Evolutionary conservation across 2,797 vertebrate species (phyloP).

Genomic region (Gallinago stenura): DNA sequence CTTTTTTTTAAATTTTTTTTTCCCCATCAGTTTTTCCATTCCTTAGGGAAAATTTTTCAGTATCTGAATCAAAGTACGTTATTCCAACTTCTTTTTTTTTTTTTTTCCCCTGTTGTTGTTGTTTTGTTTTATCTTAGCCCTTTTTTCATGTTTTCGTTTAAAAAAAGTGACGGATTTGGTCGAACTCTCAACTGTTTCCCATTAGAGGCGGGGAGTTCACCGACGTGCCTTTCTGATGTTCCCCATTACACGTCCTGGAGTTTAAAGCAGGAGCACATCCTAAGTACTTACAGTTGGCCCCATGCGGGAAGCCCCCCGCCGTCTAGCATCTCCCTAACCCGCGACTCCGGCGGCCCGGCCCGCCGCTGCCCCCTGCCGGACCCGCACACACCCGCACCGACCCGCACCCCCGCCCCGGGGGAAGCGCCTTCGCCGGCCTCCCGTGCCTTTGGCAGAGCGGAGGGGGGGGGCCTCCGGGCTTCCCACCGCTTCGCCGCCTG

Average conservation of each 20-base stretch:
- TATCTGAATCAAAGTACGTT: constrained; percentile 76
- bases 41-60: constrained; percentile 73
- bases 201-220: constrained; percentile 69
- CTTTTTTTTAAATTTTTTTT: not conserved
- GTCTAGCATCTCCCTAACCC: not conserved
- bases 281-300: constrained; percentile 50
- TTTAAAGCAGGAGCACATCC: not conserved
- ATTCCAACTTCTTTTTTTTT: constrained; percentile 8
- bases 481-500: not conserved
- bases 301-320: not conserved
- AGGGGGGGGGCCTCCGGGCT: not conserved
- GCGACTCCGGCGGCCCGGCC: not conserved
- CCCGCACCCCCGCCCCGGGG: not conserved
- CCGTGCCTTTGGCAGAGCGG: not conserved
- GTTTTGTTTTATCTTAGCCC: constrained; percentile 72
- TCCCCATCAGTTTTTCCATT: constrained; percentile 65
- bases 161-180: constrained; percentile 64
- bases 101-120: not conserved
- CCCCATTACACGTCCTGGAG: constrained; percentile 47
- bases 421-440: no score
- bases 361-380: not conserved
- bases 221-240: constrained; percentile 44
- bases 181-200: constrained; percentile 71
- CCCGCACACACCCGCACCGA: not conserved
- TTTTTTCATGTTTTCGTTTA: constrained; percentile 60